Evolutionary conservation across 2,888 invertebrate species (phyloP), one percentile per base, ranked within the genome.

Genomic region (Pristionchus fissidentatus): DNA sequence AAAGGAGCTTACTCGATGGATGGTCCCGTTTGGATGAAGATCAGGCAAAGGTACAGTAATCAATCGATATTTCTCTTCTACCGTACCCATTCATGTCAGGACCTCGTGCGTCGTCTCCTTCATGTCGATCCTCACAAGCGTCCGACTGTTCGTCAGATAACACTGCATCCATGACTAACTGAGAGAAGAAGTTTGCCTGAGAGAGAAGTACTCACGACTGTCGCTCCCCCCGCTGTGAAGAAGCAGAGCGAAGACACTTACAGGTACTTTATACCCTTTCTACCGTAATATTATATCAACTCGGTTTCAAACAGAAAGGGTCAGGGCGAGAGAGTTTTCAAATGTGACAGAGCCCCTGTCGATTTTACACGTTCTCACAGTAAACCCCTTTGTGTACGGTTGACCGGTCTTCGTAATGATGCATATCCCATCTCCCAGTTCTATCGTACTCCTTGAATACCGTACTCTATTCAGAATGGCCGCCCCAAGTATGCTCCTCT

Each of bases 81-180:
- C 43, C n/a, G 26, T 73, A 73, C 32, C 38, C 52, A 4, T 77
- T 26, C 70, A 19, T 4, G 15, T 70, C 32, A 86, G 94, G 95
- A 96, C 91, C 94, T 98, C 85, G 95, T 99, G 22, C 95, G 95
- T 15, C 95, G 96, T 92, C 97, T 99, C 97, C 94, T 99, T 89
- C 97, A 97, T 92, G 95, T 98, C 86, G 97, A 98, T 93, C 98
- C 98, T 32, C 95, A 95, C 89, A 94, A 95, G 92, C 94, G 98
- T 83, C 96, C 97, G 85, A 95, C 96, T 10, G 97, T 97, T n/a
- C 94, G 95, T 49, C 95, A 96, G 91, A 95, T 98, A 84, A 93
- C 96, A 75, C 95, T 95, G 86, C 96, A 97, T 93, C 94, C 95
- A 0, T 98, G 98, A 98, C 94, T 77, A 22, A 38, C 46, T 19